A percentile compares a stretch with the other conserved stretches of the same genome.
These are phyloP conservation scores for Anguilla marmorata DNA, from an alignment of 2,797 vertebrate genomes.

Conservation along the genomic window DNA sequence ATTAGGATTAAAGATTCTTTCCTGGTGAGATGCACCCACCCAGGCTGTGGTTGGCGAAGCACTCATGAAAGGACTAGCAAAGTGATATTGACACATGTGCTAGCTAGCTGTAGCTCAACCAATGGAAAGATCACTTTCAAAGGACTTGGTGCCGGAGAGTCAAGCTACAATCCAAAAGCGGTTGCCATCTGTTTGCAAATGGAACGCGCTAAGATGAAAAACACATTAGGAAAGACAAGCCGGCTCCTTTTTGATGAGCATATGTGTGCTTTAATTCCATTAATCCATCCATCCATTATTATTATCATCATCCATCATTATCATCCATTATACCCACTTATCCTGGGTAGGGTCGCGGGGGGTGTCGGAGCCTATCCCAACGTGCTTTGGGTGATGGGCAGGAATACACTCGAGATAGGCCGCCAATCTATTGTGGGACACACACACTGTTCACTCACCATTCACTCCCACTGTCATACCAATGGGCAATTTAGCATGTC, in stretches of 20 bases:
- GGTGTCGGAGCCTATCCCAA: too few relatives aligned
- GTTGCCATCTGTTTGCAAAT: neutral
- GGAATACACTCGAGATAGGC: too few relatives aligned
- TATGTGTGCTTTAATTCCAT: neutral
- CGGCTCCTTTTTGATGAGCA: neutral
- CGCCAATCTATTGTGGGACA: too few relatives aligned
- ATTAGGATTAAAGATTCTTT: conserved; percentile 26
- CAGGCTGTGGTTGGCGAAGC: neutral
- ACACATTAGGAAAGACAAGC: neutral
- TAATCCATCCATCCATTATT: too few relatives aligned
- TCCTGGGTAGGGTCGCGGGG: too few relatives aligned
- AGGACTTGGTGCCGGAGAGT: neutral
- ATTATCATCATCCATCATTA: too few relatives aligned
- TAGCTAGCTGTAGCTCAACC: neutral
- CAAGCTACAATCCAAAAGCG: neutral
- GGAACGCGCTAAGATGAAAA: neutral
- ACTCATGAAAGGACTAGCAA: neutral
- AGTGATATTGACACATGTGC: neutral
- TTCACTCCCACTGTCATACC: too few relatives aligned
- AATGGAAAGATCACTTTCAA: neutral
- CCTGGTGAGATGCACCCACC: conserved; percentile 8
- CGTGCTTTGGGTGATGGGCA: too few relatives aligned
- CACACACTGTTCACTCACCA: too few relatives aligned
- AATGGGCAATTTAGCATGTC: too few relatives aligned
- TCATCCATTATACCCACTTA: too few relatives aligned